Evolutionary conservation across 2,113 vertebrate genomes (phyloP), one percentile per base, ranked within the genome.

Genomic region (Antechinus stuartii): DNA sequence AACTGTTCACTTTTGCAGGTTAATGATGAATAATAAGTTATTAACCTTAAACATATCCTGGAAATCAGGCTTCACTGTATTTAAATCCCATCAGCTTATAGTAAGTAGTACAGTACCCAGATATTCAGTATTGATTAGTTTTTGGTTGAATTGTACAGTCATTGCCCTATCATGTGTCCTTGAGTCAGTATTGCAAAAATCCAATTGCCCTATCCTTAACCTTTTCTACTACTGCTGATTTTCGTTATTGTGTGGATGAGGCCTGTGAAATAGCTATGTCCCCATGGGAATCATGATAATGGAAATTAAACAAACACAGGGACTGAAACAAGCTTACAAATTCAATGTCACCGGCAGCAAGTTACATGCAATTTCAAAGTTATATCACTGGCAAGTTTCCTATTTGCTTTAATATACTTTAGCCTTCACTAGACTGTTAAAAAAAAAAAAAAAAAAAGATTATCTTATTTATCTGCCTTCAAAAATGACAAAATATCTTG

Each of bases 201-300:
- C 97, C 96, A 98, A 98, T 98, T 98, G 95, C 95, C 98, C 97
- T 98, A 84, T 3, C 10, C 95, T 98, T 98, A 98, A 98, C 97
- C 97, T 98, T 96, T 97, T 97, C 93, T 97, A 94, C 57, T 12
- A 97, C 90, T 96, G 50, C 96, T 98, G 97, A 95, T 97, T 98
- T 97, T 97, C 97, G 93, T 97, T 98, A 98, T 96, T 98, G 92
- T 96, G 94, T 97, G 47, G 95, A 68, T 54, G 49, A 94, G 68
- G 91, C 57, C 96, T 97, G 49, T 90, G 96, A 98, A 98, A 97
- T 95, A 98, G 92, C 90, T 95, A 12, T 92, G 92, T 96, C 50
- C 97, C 94, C 93, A 54, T 90, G 84, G 94, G 95, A 98, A 94
- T 95, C 91, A 90, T 96, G 97, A 98, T 97, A 96, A 97, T 92